Evolutionary conservation across 30 jellyfish, hydroid and myxozoan species (phyloP).

Genomic region (Turritopsis rubra): DNA sequence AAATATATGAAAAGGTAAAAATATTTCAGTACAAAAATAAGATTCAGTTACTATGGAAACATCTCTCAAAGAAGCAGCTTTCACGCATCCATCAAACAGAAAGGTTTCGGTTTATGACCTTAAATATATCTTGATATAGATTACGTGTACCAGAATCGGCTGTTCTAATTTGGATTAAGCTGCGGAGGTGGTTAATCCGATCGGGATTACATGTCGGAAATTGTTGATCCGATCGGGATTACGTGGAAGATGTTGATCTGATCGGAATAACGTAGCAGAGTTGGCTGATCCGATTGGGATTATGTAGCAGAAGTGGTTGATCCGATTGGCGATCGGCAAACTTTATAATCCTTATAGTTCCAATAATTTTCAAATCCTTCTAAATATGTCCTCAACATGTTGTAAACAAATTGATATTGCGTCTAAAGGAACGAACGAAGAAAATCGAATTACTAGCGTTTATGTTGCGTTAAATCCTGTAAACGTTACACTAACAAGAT

Average conservation of each 20-base stretch:
- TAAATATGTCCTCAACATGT: slow-evolving; percentile 63
- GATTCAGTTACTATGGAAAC: too few species aligned
- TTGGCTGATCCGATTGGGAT: background rate
- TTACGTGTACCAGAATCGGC: too few species aligned
- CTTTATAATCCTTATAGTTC: slow-evolving; percentile 49
- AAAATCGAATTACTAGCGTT: background rate
- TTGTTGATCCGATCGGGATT: background rate
- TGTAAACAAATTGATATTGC: slow-evolving; percentile 66
- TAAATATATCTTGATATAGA: too few species aligned
- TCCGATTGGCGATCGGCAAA: slow-evolving; percentile 22
- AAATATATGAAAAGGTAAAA: background rate
- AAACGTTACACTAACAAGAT: too few species aligned
- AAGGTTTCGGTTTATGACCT: too few species aligned
- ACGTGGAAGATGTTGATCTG: background rate
- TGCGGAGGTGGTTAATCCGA: too few species aligned
- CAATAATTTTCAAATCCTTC: slow-evolving; percentile 71
- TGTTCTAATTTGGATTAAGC: too few species aligned
- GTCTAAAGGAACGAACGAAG: slow-evolving; percentile 28
- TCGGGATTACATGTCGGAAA: background rate
- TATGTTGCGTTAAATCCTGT: too few species aligned
- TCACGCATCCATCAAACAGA: too few species aligned
- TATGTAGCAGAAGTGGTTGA: slow-evolving; percentile 17
- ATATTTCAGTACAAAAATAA: background rate
- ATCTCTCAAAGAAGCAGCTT: too few species aligned
- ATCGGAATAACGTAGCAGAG: background rate